Conservation (phyloP, 2,888 invertebrate genomes). For the Actias luna region DNA sequence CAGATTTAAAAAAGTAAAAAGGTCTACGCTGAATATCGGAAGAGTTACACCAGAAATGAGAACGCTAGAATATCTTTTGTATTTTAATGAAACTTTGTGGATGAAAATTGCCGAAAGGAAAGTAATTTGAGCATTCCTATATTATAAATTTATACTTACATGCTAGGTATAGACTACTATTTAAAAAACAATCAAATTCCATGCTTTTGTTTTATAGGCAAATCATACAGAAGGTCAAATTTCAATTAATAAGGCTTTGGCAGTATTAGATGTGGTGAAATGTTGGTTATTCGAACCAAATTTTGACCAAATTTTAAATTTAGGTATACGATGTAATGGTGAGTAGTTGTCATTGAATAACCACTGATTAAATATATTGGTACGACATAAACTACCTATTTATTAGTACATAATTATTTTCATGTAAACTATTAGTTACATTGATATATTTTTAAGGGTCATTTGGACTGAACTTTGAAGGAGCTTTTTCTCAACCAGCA, state of each 20-base stretch:
- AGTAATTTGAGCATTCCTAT: constrained; percentile 39
- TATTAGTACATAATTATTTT: neutral
- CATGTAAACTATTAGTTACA: neutral
- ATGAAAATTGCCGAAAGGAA: constrained; percentile 53
- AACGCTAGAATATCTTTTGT: constrained; percentile 74
- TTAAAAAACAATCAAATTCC: neutral
- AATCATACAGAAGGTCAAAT: constrained; percentile 29
- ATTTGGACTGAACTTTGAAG: constrained; percentile 76
- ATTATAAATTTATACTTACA: neutral
- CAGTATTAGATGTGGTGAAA: constrained; percentile 71
- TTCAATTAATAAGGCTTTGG: constrained; percentile 52
- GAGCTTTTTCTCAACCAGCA: constrained; percentile 82
- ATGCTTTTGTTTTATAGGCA: constrained; percentile 35
- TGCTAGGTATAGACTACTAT: neutral
- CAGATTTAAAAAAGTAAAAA: constrained; percentile 71
- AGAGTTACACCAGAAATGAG: constrained; percentile 75
- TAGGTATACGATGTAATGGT: constrained; percentile 82
- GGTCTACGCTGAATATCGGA: constrained; percentile 77
- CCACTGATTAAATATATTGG: neutral
- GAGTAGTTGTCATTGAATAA: constrained; percentile 25
- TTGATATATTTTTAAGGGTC: constrained; percentile 56
- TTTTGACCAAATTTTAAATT: constrained; percentile 67
- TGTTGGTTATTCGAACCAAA: constrained; percentile 71
- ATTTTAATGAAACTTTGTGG: constrained; percentile 65
- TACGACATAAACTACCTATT: neutral